Evolutionary conservation across 2,888 invertebrate genomes (phyloP).

Genomic region (Serripes groenlandicus): DNA sequence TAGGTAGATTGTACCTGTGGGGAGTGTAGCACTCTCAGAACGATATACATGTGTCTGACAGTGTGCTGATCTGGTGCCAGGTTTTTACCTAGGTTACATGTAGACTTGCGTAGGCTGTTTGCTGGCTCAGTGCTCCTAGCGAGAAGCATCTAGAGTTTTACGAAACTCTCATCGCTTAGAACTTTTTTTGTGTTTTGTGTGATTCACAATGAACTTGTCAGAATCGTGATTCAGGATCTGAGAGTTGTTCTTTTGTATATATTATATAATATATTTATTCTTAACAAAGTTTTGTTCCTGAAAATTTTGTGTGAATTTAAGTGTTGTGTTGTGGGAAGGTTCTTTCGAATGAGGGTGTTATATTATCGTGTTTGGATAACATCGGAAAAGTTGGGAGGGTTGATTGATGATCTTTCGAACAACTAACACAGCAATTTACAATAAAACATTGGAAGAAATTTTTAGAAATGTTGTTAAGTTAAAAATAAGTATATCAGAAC

Average conservation of each 20-base stretch:
- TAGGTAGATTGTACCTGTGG: slow-evolving; percentile 13
- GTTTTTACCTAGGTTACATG: slow-evolving; percentile 24
- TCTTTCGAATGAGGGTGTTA: too few relatives aligned
- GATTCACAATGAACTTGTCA: not conserved
- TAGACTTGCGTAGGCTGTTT: slow-evolving; percentile 3
- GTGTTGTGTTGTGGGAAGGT: too few relatives aligned
- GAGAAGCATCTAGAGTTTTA: slow-evolving; percentile 3
- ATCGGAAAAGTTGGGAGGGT: too few relatives aligned
- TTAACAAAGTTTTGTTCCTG: too few relatives aligned
- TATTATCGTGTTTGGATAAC: too few relatives aligned
- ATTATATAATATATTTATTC: too few relatives aligned
- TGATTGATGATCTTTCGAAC: too few relatives aligned
- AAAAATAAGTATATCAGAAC: slow-evolving; percentile 1
- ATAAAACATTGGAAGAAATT: slow-evolving; percentile 17
- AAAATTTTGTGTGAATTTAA: too few relatives aligned
- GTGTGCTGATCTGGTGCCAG: slow-evolving; percentile 11
- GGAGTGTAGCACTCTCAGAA: slow-evolving; percentile 1
- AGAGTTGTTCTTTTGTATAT: not conserved
- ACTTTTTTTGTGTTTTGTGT: slow-evolving; percentile 3
- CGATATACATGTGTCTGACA: slow-evolving; percentile 5
- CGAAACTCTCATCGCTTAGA: not conserved
- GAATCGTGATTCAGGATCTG: slow-evolving; percentile 1
- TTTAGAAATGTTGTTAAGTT: slow-evolving; percentile 47
- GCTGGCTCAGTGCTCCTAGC: not conserved
- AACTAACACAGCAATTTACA: too few relatives aligned